Evolutionary conservation across 2,888 invertebrate genomes (phyloP), one percentile per base, ranked within the genome.

Genomic region (Cremastinae sp.): DNA sequence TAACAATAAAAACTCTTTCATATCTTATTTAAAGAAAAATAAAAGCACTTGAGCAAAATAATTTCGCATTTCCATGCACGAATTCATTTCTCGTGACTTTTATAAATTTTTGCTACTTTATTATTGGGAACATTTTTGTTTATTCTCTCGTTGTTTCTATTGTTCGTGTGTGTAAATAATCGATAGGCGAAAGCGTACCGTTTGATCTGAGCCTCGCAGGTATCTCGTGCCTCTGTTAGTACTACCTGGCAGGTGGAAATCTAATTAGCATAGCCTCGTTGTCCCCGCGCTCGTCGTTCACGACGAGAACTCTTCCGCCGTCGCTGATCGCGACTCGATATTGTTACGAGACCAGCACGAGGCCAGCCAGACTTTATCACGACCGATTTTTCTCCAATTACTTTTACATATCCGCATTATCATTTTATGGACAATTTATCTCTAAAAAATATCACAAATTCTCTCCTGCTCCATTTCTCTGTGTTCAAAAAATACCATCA

Each of bases 251-350:
- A 78, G 78, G 75, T 78, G 78, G 62, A 78, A 78, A 78, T 71
- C 78, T 75, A 75, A 78, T 75, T 72, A 78, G 72, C 78, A 78
- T 78, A 72, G 75, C 56, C 75, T 71, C 66, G 69, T 74, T 61
- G 74, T 74, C 18, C 54, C 62, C 47, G 58, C 28, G 28, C 28
- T 65, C 53, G 73, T 51, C 61, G 70, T 74, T 76, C 62, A 51
- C 43, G 62, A 47, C 56, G 62, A 61, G 66, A 43, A 53, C 65
- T 65, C 51, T 56, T 58, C 68, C 53, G 14, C 22, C 51, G 49
- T 56, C 56, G 43, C 66, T 56, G 74, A 78, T 78, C 77, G 65
- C 65, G 68, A 61, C 65, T 70, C 74, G 77, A 78, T 78, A 71
- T 75, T 71, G 61, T 75, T 59, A 41, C 49, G 76, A 71, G 76